These are phyloP conservation scores for Arctopsyche grandis DNA, from an alignment of 1,140 invertebrate species.

Conservation along the genomic window DNA sequence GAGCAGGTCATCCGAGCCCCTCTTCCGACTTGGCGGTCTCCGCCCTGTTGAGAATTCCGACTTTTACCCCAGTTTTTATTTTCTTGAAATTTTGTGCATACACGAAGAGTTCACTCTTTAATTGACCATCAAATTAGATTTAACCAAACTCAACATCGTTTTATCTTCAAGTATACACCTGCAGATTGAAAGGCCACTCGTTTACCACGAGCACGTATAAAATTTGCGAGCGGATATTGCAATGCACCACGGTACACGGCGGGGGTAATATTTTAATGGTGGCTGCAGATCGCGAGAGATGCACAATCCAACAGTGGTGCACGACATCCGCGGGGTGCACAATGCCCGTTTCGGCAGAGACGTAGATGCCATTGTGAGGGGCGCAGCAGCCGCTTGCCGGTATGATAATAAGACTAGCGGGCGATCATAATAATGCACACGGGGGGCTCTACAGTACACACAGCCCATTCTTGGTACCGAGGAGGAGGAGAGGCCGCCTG, in stretches of 20 bases:
- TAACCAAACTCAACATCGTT: too few species aligned
- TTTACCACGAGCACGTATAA: too few species aligned
- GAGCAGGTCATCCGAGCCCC: too few species aligned
- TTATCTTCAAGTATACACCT: too few species aligned
- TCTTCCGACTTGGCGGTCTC: too few species aligned
- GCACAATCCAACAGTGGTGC: slow-evolving; percentile 19
- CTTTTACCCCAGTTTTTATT: too few species aligned
- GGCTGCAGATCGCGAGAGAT: neutral
- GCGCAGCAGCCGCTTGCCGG: neutral
- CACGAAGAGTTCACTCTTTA: too few species aligned
- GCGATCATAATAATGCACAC: neutral
- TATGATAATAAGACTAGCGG: slow-evolving; percentile 3
- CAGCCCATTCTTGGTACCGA: neutral
- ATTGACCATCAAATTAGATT: too few species aligned
- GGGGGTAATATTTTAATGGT: slow-evolving; percentile 10
- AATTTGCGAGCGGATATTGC: too few species aligned
- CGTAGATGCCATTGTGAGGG: neutral
- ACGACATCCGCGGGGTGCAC: neutral
- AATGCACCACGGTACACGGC: neutral
- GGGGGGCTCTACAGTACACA: neutral
- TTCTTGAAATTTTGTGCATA: too few species aligned
- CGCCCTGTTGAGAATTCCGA: too few species aligned
- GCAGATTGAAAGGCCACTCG: too few species aligned
- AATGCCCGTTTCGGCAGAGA: slow-evolving; percentile 26
- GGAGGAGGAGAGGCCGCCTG: neutral